Evolutionary conservation across 2,113 vertebrate species (phyloP), one percentile per base, ranked within the genome.

Genomic region (Tor tambroides): DNA sequence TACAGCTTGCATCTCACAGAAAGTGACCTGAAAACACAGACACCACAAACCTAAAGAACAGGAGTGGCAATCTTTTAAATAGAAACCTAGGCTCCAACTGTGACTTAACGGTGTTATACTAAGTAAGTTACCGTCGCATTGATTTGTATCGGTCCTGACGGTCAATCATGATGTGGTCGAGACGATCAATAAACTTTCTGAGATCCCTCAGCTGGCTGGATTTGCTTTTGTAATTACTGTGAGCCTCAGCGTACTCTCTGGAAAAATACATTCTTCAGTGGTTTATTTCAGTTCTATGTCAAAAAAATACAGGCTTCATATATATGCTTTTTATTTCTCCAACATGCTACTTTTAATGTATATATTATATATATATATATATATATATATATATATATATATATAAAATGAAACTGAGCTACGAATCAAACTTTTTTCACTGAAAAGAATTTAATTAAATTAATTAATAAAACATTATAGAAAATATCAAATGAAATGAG

Each of bases 91-190:
- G 15, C 51, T 56, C 54, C 2, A 23, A n/a, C 56, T 61, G 23
- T 61, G 21, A 59, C 54, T 23, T 59, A 59, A 59, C 2, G 0
- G 56, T 23, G 56, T 59, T 59, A 59, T 0, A 3, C 8, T n/a
- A 46, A 49, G 69, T 41, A 81, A 9, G 23, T 91, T 92, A 98
- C 96, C 96, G 95, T 51, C 96, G 93, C 92, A 98, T 95, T 0
- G 94, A 94, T 61, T 92, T 91, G 86, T 97, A 97, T 88, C 93
- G 94, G 91, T 93, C 95, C 87, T 95, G 95, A 89, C 97, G 93
- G 88, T 97, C 94, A 0, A 91, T 92, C 96, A 98, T 97, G 90
- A 97, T 96, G 91, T 95, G 93, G 30, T 96, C 96, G 78, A 97
- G 90, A 12, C 94, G 86, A 4, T 90, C 94, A 90, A 96, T 94